phyloP scores from a whole-genome alignment of 2,113 vertebrate genomes.

The Scortum barcoo region DNA sequence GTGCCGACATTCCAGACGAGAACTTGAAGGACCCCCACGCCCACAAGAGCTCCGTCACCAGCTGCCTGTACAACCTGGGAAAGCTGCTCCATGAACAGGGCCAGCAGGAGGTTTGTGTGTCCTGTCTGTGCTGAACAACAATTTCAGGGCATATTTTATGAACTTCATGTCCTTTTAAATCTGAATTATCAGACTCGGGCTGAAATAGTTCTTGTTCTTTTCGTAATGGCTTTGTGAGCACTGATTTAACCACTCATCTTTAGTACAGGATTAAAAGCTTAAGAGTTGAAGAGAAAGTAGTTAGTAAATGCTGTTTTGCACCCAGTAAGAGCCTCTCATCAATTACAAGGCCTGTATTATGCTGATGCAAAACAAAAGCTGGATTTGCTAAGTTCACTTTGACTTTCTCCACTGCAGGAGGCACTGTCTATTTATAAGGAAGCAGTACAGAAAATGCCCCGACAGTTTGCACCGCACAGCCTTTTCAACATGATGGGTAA shows the following conservation, averaged over 20 bases:
- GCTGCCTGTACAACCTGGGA: constrained; percentile 98
- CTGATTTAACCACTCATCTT: constrained; percentile 3
- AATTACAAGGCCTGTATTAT: not conserved
- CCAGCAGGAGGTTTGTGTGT: constrained; percentile 90
- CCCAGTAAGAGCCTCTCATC: constrained; percentile 1
- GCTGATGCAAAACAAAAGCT: constrained; percentile 18
- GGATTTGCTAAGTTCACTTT: not conserved
- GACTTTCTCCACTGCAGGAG: constrained; percentile 85
- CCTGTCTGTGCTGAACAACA: not conserved
- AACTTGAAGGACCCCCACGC: constrained; percentile 98
- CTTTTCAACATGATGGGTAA: constrained; percentile 99
- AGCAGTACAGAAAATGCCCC: constrained; percentile 98
- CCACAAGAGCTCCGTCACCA: constrained; percentile 98
- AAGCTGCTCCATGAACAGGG: constrained; percentile 98
- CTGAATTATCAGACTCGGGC: not conserved
- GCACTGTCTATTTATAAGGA: constrained; percentile 93
- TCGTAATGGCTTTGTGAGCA: not conserved
- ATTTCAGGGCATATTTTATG: too few relatives aligned
- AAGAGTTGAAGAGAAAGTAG: not conserved
- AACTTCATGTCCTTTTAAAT: not conserved
- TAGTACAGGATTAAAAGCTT: not conserved
- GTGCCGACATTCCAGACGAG: constrained; percentile 97
- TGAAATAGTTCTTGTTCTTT: not conserved
- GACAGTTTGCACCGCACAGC: constrained; percentile 97
- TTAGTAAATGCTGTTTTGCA: not conserved